phyloP scores from a whole-genome alignment of 2,113 vertebrate genomes.

The Eudorcas thomsonii region DNA sequence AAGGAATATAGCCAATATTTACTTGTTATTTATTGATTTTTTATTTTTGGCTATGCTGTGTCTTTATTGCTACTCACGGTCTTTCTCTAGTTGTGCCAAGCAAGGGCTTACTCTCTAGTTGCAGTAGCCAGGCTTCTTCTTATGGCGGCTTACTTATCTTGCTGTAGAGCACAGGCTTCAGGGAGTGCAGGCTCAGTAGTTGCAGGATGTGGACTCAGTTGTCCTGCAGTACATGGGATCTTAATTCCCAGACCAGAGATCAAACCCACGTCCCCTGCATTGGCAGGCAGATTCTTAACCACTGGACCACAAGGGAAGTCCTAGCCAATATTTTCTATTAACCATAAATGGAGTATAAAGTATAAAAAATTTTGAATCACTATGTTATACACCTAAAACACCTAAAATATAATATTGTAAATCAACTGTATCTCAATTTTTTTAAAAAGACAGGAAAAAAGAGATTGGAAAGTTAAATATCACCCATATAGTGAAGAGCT shows the following conservation, averaged over 20 bases:
- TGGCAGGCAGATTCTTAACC: neutral
- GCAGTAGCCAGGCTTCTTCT: neutral
- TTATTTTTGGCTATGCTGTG: neutral
- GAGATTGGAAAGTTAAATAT: neutral
- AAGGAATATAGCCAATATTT: neutral
- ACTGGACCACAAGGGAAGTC: neutral
- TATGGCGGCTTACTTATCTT: neutral
- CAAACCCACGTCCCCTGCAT: neutral
- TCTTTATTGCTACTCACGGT: neutral
- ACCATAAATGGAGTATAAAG: neutral
- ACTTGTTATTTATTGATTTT: neutral
- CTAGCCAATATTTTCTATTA: neutral
- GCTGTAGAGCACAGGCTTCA: neutral
- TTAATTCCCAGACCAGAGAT: neutral
- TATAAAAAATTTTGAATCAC: neutral
- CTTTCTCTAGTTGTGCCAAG: neutral
- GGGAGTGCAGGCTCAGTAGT: neutral
- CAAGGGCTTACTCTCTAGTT: neutral
- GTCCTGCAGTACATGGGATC: neutral
- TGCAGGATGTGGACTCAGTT: neutral
- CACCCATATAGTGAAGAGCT: neutral
- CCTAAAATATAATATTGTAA: neutral
- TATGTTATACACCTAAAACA: neutral
- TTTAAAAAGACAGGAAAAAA: neutral
- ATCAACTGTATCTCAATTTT: neutral